phyloP scores from a whole-genome alignment of 2,888 invertebrate species.

The Ichneumoninae sp. region DNA sequence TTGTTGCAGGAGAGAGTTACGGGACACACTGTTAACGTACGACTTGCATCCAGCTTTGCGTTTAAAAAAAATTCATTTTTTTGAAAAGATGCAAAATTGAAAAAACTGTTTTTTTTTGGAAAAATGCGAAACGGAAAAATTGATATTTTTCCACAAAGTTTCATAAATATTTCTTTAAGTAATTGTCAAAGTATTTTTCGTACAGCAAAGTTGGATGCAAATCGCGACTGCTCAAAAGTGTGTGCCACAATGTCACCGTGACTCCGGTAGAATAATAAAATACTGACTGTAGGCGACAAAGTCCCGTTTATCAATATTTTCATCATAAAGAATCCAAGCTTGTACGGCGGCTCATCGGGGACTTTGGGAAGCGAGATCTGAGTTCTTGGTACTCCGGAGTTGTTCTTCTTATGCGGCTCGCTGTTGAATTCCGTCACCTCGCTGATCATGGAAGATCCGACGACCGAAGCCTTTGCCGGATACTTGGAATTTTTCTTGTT shows the following conservation, averaged over 20 bases:
- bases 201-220: not conserved
- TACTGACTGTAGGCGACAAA: conserved; percentile 73
- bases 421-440: conserved; percentile 73
- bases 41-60: not conserved
- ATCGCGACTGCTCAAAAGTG: not conserved
- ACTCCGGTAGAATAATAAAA: not conserved
- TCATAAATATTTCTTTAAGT: no score
- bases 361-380: conserved; percentile 46
- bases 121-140: no score
- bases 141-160: no score
- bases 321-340: conserved; percentile 81
- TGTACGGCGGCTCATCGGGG: conserved; percentile 78
- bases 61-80: not conserved
- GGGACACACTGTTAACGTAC: not conserved
- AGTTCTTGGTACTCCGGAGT: conserved; percentile 66
- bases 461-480: conserved; percentile 42
- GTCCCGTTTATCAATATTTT: conserved; percentile 79
- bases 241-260: no score
- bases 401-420: conserved; percentile 75
- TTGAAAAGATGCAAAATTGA: no score
- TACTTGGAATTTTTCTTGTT: conserved; percentile 66
- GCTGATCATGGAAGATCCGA: conserved; percentile 53
- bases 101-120: no score
- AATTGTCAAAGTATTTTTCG: no score
- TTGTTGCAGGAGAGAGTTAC: not conserved